phyloP scores from a whole-genome alignment of 1,140 invertebrate genomes.

The Cydia pomonella region DNA sequence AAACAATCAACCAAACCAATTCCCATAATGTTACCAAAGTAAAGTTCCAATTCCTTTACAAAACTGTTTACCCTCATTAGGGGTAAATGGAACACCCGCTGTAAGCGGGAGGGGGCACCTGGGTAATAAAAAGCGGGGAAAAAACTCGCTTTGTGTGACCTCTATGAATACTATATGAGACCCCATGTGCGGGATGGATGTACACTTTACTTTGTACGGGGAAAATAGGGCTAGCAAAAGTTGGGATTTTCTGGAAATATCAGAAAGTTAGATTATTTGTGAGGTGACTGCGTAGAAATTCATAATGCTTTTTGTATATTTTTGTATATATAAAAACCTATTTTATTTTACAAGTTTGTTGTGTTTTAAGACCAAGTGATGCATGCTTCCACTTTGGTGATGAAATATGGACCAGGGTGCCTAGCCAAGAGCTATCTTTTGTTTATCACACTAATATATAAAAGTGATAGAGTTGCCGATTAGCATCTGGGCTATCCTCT shows the following conservation, averaged over 20 bases:
- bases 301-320: too few species aligned
- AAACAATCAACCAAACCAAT: constrained; percentile 25
- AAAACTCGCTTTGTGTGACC: constrained; percentile 31
- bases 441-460: too few species aligned
- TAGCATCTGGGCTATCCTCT: too few species aligned
- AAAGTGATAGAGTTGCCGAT: too few species aligned
- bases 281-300: too few species aligned
- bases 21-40: not conserved
- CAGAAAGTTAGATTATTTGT: too few species aligned
- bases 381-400: too few species aligned
- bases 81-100: constrained; percentile 23
- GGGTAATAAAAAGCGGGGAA: constrained; percentile 27
- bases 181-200: constrained; percentile 26
- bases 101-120: not conserved
- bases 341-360: too few species aligned
- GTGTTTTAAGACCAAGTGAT: too few species aligned
- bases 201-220: not conserved
- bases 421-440: too few species aligned
- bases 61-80: constrained; percentile 32
- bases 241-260: not conserved
- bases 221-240: not conserved
- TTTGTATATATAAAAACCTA: too few species aligned
- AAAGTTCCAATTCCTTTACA: constrained; percentile 31
- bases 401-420: too few species aligned
- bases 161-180: constrained; percentile 32